phyloP scores from a whole-genome alignment of 2,797 vertebrate species.

The Glyptemys insculpta region DNA sequence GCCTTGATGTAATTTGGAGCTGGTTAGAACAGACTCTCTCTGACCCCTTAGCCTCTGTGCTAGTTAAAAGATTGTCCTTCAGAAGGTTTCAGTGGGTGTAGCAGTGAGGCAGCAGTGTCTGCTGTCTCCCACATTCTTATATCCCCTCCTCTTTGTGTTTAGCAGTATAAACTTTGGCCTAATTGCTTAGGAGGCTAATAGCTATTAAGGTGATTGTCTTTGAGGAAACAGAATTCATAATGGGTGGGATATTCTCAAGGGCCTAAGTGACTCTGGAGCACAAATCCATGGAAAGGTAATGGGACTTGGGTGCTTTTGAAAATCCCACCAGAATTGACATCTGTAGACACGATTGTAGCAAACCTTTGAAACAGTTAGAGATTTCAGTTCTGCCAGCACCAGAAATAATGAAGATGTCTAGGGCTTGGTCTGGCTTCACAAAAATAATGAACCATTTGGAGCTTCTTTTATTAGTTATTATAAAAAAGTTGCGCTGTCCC shows the following conservation, averaged over 20 bases:
- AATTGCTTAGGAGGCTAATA: neutral
- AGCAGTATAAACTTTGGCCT: neutral
- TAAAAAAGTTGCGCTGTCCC: neutral
- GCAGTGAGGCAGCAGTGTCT: neutral
- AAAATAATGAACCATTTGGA: constrained; percentile 32
- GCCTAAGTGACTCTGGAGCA: neutral
- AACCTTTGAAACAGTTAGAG: neutral
- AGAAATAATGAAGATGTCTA: constrained; percentile 42
- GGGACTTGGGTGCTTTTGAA: neutral
- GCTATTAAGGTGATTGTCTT: neutral
- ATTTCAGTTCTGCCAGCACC: neutral
- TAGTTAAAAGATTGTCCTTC: neutral
- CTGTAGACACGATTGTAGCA: neutral
- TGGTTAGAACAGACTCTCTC: neutral
- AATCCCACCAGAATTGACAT: neutral
- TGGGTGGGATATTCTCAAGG: neutral
- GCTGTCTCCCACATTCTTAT: neutral
- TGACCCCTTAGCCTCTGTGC: constrained; percentile 1
- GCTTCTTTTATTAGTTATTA: neutral
- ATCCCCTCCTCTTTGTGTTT: neutral
- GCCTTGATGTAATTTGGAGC: neutral
- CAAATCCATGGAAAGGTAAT: neutral
- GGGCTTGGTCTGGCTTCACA: constrained; percentile 7
- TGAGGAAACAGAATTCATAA: neutral
- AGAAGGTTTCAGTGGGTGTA: neutral